These are phyloP conservation scores for Hydractinia echinata DNA, from an alignment of 30 jellyfish, hydroid and myxozoan species.

Conservation along the genomic window DNA sequence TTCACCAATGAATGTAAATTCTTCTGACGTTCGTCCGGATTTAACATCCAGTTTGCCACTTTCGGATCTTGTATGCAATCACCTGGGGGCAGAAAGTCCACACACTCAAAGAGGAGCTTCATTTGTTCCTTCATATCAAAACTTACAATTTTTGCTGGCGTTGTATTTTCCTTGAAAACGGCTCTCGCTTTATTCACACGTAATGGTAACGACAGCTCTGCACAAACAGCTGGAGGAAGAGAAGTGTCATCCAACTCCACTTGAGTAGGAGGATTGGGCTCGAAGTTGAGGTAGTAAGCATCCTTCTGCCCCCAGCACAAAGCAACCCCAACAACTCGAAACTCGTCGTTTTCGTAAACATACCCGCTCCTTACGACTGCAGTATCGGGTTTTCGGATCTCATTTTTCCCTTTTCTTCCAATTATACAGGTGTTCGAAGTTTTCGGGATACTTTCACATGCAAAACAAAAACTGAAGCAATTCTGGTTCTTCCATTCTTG, in stretches of 20 bases:
- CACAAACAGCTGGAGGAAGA: conserved; percentile 11
- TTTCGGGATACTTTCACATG: conserved; percentile 38
- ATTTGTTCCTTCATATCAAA: conserved; percentile 70
- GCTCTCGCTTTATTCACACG: conserved; percentile 7
- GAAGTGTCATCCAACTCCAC: conserved; percentile 13
- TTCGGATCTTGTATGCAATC: conserved; percentile 71
- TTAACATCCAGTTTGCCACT: conserved; percentile 93
- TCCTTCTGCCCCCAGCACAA: conserved; percentile 75
- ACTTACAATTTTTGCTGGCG: conserved; percentile 23
- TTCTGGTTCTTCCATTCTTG: conserved; percentile 54
- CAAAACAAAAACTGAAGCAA: conserved; percentile 54
- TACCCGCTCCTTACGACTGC: background rate
- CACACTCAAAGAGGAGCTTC: conserved; percentile 37
- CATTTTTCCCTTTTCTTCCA: background rate
- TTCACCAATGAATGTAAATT: conserved; percentile 47
- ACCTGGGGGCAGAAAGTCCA: conserved; percentile 21
- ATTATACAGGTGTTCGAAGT: background rate
- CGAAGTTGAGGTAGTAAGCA: conserved; percentile 53
- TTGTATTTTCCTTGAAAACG: conserved; percentile 7
- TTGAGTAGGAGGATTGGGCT: background rate
- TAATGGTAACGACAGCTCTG: conserved; percentile 3
- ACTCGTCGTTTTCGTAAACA: background rate
- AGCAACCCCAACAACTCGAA: conserved; percentile 58
- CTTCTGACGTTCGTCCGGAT: conserved; percentile 58
- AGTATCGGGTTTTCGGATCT: background rate